A percentile compares a stretch with the other conserved stretches of the same genome.
phyloP scores from a whole-genome alignment of 1,140 invertebrate genomes.

The Aphaenogaster rudis region DNA sequence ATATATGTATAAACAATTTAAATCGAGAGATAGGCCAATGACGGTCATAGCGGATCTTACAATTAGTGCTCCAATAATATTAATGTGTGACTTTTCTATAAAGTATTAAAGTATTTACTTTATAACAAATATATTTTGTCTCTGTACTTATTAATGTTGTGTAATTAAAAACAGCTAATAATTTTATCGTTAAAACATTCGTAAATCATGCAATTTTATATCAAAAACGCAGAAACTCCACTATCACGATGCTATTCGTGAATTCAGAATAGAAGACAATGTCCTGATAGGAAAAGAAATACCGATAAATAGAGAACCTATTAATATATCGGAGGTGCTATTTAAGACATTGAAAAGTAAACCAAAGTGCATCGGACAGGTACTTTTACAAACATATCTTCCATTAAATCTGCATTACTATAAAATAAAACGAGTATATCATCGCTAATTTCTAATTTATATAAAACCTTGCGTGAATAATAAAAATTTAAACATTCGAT shows the following conservation, averaged over 20 bases:
- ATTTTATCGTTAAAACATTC: neutral
- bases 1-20: neutral
- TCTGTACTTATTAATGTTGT: neutral
- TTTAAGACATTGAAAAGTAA: slow-evolving; percentile 25
- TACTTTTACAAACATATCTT: neutral
- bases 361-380: slow-evolving; percentile 30
- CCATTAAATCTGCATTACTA: neutral
- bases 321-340: slow-evolving; percentile 15
- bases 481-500: neutral
- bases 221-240: neutral
- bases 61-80: no score
- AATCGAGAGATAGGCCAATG: neutral
- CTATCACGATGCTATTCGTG: slow-evolving; percentile 4
- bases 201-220: neutral
- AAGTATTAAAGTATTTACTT: neutral
- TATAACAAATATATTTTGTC: neutral
- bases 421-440: neutral
- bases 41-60: no score
- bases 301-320: neutral
- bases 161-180: neutral
- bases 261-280: slow-evolving; percentile 36
- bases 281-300: slow-evolving; percentile 28
- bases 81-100: no score
- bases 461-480: neutral
- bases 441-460: neutral